Conservation (phyloP, 2,113 vertebrate genomes). For the Sclerurus mexicanus region DNA sequence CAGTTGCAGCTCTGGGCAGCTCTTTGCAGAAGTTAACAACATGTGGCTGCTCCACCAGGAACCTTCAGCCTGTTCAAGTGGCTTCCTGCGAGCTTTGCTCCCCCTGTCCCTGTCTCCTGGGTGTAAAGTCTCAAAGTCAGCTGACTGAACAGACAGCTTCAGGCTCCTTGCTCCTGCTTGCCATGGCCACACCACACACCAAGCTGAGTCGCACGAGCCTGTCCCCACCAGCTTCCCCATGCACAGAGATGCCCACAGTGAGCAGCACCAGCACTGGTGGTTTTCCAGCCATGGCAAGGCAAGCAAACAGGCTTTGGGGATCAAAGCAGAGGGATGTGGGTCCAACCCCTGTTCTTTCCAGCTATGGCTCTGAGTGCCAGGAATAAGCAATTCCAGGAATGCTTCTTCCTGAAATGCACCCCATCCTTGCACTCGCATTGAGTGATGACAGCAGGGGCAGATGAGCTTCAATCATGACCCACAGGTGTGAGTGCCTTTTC, state of each 20-base stretch:
- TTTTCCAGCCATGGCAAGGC: background rate
- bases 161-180: background rate
- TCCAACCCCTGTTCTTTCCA: background rate
- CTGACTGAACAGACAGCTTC: background rate
- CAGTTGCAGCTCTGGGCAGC: background rate
- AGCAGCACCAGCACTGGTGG: background rate
- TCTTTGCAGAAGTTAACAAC: background rate
- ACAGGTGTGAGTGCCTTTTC: background rate
- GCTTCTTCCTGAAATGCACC: background rate
- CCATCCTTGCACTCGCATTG: background rate
- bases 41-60: background rate
- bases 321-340: background rate
- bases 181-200: fast-evolving
- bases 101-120: background rate
- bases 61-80: background rate
- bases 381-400: background rate
- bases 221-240: background rate
- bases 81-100: background rate
- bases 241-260: fast-evolving
- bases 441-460: background rate
- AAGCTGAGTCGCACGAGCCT: fast-evolving
- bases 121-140: background rate
- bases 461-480: background rate
- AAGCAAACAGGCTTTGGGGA: background rate
- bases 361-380: background rate